phyloP scores from a whole-genome alignment of 2,113 vertebrate genomes.

The Pithys albifrons region DNA sequence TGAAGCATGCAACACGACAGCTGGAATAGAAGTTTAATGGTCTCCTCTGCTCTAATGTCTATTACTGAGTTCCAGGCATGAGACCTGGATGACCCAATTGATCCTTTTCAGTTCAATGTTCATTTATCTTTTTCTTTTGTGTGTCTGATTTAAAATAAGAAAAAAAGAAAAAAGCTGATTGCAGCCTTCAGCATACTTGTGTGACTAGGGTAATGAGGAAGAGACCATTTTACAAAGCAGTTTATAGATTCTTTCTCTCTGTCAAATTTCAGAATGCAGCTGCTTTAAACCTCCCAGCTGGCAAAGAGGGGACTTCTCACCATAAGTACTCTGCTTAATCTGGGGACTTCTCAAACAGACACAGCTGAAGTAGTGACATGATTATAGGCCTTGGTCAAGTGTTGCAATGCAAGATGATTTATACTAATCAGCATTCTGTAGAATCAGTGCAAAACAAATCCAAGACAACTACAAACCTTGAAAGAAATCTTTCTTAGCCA shows the following conservation, averaged over 20 bases:
- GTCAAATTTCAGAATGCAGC: conserved; percentile 20
- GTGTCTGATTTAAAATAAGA: not conserved
- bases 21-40: not conserved
- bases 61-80: not conserved
- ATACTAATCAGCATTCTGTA: conserved; percentile 27
- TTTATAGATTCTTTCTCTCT: not conserved
- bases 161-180: not conserved
- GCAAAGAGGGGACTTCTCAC: not conserved
- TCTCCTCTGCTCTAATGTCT: not conserved
- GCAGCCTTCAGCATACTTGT: not conserved
- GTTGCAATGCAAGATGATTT: conserved; percentile 22
- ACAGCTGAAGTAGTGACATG: conserved; percentile 28
- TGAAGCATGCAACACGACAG: not conserved
- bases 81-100: not conserved
- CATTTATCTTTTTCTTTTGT: not conserved
- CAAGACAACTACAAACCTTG: not conserved
- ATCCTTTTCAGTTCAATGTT: not conserved
- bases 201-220: conserved; percentile 15
- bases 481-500: not conserved
- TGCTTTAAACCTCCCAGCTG: conserved; percentile 35
- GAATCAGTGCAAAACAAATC: conserved; percentile 12
- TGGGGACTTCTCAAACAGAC: conserved; percentile 21
- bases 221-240: not conserved
- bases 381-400: conserved; percentile 53
- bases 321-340: not conserved